These are phyloP conservation scores for Shargacucullia verbasci DNA, from an alignment of 2,888 invertebrate species.

Conservation along the genomic window DNA sequence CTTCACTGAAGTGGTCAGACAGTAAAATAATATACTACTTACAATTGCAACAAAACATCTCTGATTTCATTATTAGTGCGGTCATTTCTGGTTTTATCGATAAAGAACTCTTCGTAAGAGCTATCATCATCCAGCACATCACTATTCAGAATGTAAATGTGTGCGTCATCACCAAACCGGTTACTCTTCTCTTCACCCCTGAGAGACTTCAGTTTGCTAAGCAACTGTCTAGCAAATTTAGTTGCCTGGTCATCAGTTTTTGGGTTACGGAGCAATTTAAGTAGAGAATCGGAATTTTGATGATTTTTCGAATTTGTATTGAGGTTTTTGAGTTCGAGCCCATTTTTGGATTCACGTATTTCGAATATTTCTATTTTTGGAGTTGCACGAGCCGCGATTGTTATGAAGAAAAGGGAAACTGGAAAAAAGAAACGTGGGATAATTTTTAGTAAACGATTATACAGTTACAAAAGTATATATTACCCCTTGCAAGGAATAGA, in stretches of 20 bases:
- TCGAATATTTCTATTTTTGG: conserved; percentile 53
- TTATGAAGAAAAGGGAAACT: conserved; percentile 30
- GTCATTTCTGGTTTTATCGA: conserved; percentile 31
- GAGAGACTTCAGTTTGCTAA: conserved; percentile 20
- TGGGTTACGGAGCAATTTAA: conserved; percentile 7
- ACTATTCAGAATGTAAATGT: conserved; percentile 28
- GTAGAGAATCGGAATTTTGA: conserved; percentile 4
- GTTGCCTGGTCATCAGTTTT: not conserved
- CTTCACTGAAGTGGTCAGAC: no score
- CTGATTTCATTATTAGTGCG: conserved; percentile 5
- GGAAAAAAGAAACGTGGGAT: conserved; percentile 18
- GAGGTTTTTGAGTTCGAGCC: conserved; percentile 37
- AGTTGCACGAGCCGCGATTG: conserved; percentile 14
- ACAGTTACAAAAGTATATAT: no score
- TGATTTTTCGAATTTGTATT: conserved; percentile 2
- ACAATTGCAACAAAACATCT: conserved; percentile 29
- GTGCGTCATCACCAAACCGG: conserved; percentile 5
- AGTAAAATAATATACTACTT: no score
- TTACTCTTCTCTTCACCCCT: conserved; percentile 6
- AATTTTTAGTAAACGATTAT: no score
- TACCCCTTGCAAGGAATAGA: no score
- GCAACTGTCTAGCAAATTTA: not conserved
- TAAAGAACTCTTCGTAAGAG: conserved; percentile 9
- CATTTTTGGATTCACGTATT: conserved; percentile 31
- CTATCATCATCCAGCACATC: conserved; percentile 11